Evolutionary conservation across 1,140 invertebrate genomes (phyloP), one percentile per base, ranked within the genome.

Genomic region (Papilio aristodemus): DNA sequence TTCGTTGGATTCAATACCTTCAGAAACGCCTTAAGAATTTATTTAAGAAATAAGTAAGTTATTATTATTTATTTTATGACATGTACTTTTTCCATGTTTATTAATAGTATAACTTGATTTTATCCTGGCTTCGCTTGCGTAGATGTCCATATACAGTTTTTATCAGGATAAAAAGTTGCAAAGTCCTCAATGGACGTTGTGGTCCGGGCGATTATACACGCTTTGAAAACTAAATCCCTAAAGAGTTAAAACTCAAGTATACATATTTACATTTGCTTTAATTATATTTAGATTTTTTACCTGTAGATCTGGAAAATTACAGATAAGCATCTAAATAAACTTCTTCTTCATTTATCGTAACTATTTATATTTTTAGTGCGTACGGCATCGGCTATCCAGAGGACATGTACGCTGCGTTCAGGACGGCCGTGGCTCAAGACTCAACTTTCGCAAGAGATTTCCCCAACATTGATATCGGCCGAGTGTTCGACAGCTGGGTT

Each of bases 401-500:
- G 69, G 89, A 94, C 77, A 89, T 96, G 67, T 95, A 94, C 93
- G 50, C 76, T 13, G 92, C 93, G 25, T 77, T 97, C 66, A 93
- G 94, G 67, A 75, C 84, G 46, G 95, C 95, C 1, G 89, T 93
- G 0, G 92, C 95, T 77, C 89, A 95, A 62, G 96, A 96, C 62
- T 95, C 94, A 79, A 95, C 96, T 0, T 93, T 96, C 14, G 78
- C 95, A 6, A 90, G 72, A 10, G 87, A 95, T 0, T 92, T 78
- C 19, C 89, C 92, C 0, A 73, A 90, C 50, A 79, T 93, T 4
- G 87, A 90, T 22, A 72, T 90, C 22, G 84, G 89, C 36, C 67
- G 71, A 0, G 87, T 95, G 4, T 94, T 96, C 88, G 92, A 94
- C 0, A 94, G 93, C 36, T 97, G 96, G 95, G 95, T 95, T 0